Base-by-base conservation (phyloP, 35 echinoderm and acorn worm genomes). In the Hemicentrotus pulcherrimus region DNA sequence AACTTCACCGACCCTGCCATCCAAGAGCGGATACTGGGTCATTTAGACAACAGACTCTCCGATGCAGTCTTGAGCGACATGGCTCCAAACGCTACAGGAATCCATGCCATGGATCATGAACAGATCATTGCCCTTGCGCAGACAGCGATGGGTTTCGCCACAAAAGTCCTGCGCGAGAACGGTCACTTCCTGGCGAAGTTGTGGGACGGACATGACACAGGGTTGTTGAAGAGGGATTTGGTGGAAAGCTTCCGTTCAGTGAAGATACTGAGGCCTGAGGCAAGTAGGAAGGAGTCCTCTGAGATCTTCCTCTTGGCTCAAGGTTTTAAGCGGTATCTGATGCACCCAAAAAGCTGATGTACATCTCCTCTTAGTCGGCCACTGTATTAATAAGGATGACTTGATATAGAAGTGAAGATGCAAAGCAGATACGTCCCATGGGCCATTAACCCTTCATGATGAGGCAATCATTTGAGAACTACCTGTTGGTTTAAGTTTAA, bases 71-170 rank as follows among this genome's bases (percentile, higher is more conserved):
- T 98, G 24, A 97, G 97, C 94, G 98, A 99, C 95, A 98, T 99
- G 98, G 98, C 97, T 9, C 97, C 98, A 47, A 99, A 99, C 92
- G 96, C 98, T 13, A 95, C 97, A 28, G 98, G 98, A 41, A 92
- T 99, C 6, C 94, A 88, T 60, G 19, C 86, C 41, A 96, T 99
- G 97, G 98, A 99, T 61, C 98, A 99, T 94, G 98, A 99, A 32
- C 96, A 96, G 30, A 99, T 99, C 31, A 47, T 95, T 14, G 31
- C 46, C 24, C 94, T 99, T 12, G 96, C 86, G 47, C 86, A 46
- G n/a, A 47, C 96, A 86, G 96, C 95, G 5, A 94, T 94, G 46
- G 28, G 86, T 48, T 99, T 99, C 92, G 91, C 98, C 24, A 31
- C 2, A 3, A 46, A 92, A 22, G 88, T 98, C 30, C 90, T 99